Base-by-base conservation (phyloP, 2,888 invertebrate genomes). In the Trissolcus brochymenae region DNA sequence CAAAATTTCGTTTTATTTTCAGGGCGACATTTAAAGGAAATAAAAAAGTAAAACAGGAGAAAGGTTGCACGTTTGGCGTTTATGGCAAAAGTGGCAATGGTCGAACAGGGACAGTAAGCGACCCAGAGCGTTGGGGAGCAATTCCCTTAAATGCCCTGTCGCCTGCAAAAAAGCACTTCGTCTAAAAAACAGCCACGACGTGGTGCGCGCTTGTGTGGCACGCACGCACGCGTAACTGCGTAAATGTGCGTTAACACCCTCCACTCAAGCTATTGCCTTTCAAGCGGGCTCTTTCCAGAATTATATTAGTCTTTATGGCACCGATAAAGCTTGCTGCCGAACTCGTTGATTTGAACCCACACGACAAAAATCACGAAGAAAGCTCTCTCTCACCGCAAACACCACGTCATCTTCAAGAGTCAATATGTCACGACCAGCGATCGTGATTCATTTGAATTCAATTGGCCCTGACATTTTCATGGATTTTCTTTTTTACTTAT, bases 141-240 rank as follows among this genome's bases (percentile, higher is more conserved):
- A 88, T 88, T 87, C 86, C 85, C 87, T 87, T 87, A 87, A 87
- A 88, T 87, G 87, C 85, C 86, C 87, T 86, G 86, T 86, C 87
- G 85, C 81, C 84, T 85, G 82, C 87, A 87, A 88, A 88, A n/a
- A 88, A 87, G 86, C 87, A 87, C 87, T 87, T 81, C 81, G 86
- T 84, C 84, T 86, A 87, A 87, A 87, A 86, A 87, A 87, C 85
- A 84, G 79, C 82, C 82, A 72, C 79, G 77, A 66, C 78, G 73
- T 68, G 70, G 57, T 35, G 51, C 62, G 54, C 49, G 68, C 66
- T 17, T 72, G 76, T 79, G 77, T 68, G 68, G 62, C 59, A 46
- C 61, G 72, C 72, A 78, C 67, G 75, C 70, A 79, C 80, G 76
- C 76, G 77, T 81, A 65, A 67, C 76, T 74, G 71, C 81, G 78